Percentiles rank a stretch among this genome's conserved stretches.
Conservation (phyloP, 35 echinoderm and acorn worm species). For the Holothuria glaberrima region DNA sequence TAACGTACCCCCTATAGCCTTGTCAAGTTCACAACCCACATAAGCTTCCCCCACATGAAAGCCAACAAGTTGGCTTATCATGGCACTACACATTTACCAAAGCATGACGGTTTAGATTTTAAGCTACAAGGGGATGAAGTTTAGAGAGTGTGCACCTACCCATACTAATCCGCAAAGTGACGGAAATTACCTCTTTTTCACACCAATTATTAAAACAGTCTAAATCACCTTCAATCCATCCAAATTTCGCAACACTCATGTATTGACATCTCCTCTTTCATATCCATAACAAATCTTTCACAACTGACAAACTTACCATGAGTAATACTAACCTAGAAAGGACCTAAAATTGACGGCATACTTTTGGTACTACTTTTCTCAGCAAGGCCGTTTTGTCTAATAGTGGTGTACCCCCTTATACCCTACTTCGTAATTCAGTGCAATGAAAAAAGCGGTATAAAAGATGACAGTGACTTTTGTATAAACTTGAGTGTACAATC, state of each 20-base stretch:
- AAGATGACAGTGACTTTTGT: too few species aligned
- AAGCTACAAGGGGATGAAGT: not conserved
- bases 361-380: constrained; percentile 4
- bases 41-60: constrained; percentile 3
- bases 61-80: not conserved
- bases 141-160: not conserved
- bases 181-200: too few species aligned
- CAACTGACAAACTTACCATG: not conserved
- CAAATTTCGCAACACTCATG: not conserved
- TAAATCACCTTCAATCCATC: not conserved
- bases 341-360: not conserved
- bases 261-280: not conserved
- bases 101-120: not conserved
- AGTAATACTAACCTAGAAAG: not conserved
- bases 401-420: not conserved
- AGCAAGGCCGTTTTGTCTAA: not conserved
- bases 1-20: not conserved
- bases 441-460: too few species aligned
- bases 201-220: not conserved
- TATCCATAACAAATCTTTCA: not conserved
- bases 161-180: too few species aligned
- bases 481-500: too few species aligned
- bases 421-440: too few species aligned
- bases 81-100: not conserved
- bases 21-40: not conserved